Conservation (phyloP, 2,113 vertebrate genomes). For the Aramus guarauna region DNA sequence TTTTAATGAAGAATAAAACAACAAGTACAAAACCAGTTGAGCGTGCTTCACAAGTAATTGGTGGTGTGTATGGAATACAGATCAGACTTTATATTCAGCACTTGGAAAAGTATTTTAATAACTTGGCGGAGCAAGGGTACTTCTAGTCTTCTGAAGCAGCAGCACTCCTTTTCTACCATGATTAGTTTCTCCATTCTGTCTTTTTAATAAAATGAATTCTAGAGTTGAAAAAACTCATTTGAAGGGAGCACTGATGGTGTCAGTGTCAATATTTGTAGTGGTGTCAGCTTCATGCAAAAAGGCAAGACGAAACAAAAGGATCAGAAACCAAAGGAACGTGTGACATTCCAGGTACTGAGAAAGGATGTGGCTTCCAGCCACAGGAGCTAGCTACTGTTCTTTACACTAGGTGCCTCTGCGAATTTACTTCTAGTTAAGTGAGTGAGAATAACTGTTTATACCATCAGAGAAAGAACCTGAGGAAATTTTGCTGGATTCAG, state of each 20-base stretch:
- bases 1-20: slow-evolving; percentile 29
- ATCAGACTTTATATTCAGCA: slow-evolving; percentile 43
- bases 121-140: slow-evolving; percentile 37
- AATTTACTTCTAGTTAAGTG: slow-evolving; percentile 24
- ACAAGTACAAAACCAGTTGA: slow-evolving; percentile 17
- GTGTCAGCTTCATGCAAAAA: neutral
- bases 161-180: slow-evolving; percentile 9
- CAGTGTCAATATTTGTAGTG: neutral
- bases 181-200: slow-evolving; percentile 33
- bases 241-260: neutral
- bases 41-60: neutral
- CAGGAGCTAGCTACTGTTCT: slow-evolving; percentile 52
- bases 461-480: slow-evolving; percentile 54
- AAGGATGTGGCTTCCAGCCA: neutral
- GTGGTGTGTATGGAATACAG: slow-evolving; percentile 41
- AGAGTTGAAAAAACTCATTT: neutral
- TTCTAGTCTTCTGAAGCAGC: slow-evolving; percentile 28
- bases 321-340: neutral
- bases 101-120: slow-evolving; percentile 60
- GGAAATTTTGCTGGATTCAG: slow-evolving; percentile 53
- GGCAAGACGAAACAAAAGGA: neutral
- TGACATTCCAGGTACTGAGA: slow-evolving; percentile 9
- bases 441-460: slow-evolving; percentile 63
- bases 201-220: slow-evolving; percentile 10
- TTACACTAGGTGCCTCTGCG: slow-evolving; percentile 1